A percentile compares a stretch with the other conserved stretches of the same genome.
phyloP scores from a whole-genome alignment of 2,113 vertebrate species.

The Microtus pennsylvanicus region DNA sequence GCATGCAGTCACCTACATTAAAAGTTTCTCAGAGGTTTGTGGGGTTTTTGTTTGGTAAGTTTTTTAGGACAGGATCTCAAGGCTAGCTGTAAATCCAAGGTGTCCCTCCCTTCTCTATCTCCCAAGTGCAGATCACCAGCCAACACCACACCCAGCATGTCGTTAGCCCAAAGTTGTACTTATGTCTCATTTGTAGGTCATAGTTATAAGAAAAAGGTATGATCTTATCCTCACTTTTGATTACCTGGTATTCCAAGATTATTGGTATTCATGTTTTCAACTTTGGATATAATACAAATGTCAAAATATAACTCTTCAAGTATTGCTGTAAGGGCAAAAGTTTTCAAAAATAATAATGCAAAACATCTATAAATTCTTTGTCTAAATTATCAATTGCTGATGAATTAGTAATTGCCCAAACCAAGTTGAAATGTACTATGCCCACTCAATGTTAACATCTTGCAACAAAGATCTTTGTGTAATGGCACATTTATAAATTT shows the following conservation, averaged over 20 bases:
- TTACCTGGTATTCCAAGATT: background rate
- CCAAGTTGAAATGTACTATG: constrained; percentile 49
- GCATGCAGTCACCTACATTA: background rate
- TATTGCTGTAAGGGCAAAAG: constrained; percentile 32
- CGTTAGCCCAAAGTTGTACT: background rate
- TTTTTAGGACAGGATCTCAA: background rate
- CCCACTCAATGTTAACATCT: constrained; percentile 30
- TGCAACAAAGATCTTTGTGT: constrained; percentile 21
- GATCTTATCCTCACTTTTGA: background rate
- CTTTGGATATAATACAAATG: constrained; percentile 28
- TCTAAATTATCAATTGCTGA: constrained; percentile 29
- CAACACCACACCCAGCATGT: background rate
- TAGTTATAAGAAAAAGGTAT: constrained; percentile 13
- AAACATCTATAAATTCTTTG: constrained; percentile 9
- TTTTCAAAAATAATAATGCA: constrained; percentile 49
- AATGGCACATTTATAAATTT: constrained; percentile 40
- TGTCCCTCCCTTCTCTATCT: background rate
- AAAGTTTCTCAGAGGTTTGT: background rate
- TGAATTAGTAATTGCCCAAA: constrained; percentile 51
- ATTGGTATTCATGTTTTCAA: background rate
- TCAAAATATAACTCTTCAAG: constrained; percentile 35
- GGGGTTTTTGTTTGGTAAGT: background rate
- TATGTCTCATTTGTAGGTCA: background rate
- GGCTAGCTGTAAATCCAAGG: background rate
- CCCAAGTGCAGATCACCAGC: background rate